Conservation (phyloP, 1,140 invertebrate species). For the Gryllus bimaculatus region DNA sequence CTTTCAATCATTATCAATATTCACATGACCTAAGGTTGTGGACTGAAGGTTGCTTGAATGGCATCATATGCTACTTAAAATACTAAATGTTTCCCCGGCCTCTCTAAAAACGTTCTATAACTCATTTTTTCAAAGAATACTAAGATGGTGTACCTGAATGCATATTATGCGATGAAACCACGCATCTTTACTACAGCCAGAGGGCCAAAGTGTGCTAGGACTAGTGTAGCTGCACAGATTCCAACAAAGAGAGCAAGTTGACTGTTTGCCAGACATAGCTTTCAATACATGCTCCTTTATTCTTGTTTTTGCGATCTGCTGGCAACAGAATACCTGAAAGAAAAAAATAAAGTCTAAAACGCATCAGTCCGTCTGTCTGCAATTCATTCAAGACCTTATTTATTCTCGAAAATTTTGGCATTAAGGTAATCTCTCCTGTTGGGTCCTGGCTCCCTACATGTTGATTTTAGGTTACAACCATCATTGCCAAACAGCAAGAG, state of each 20-base stretch:
- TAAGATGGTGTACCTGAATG: conserved; percentile 28
- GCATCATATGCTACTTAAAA: too few species aligned
- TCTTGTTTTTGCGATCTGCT: conserved; percentile 41
- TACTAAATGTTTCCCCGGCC: too few species aligned
- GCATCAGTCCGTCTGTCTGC: conserved; percentile 6
- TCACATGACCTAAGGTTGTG: too few species aligned
- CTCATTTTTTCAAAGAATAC: too few species aligned
- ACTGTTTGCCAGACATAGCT: conserved; percentile 26
- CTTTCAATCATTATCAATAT: too few species aligned
- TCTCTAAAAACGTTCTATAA: too few species aligned
- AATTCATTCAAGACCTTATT: neutral
- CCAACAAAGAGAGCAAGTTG: conserved; percentile 47
- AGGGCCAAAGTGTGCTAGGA: conserved; percentile 42
- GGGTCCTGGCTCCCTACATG: too few species aligned
- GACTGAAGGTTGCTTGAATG: too few species aligned
- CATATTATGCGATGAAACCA: conserved; percentile 53
- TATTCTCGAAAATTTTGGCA: neutral
- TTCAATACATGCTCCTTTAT: conserved; percentile 31
- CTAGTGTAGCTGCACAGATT: conserved; percentile 33
- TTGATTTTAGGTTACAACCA: too few species aligned
- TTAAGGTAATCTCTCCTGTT: neutral
- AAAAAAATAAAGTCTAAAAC: conserved; percentile 19
- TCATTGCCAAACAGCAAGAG: too few species aligned
- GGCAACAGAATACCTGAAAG: conserved; percentile 46
- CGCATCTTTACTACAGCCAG: conserved; percentile 49